These are phyloP conservation scores for Caracal caracal DNA, from an alignment of 2,113 vertebrate species.

Conservation along the genomic window DNA sequence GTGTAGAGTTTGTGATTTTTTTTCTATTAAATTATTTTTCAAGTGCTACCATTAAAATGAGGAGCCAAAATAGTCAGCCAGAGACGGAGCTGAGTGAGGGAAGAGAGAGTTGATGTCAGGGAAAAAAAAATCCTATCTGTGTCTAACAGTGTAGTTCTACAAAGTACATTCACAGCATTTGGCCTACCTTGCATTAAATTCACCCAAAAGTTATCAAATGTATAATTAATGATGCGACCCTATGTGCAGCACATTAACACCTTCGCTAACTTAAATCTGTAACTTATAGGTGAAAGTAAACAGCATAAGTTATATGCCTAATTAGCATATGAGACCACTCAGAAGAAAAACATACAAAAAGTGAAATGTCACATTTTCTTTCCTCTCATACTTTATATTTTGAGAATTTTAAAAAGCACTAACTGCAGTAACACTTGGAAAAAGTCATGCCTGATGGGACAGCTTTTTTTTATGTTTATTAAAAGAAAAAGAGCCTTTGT, in stretches of 20 bases:
- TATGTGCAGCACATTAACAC: not conserved
- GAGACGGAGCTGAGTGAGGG: not conserved
- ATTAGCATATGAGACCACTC: constrained; percentile 25
- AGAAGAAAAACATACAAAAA: constrained; percentile 21
- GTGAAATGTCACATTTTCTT: constrained; percentile 31
- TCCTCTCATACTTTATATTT: constrained; percentile 35
- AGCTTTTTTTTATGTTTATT: constrained; percentile 61
- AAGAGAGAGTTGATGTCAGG: not conserved
- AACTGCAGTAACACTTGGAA: constrained; percentile 51
- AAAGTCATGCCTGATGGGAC: constrained; percentile 53
- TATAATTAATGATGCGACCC: not conserved
- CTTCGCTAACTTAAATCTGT: not conserved
- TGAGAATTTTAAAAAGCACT: constrained; percentile 40
- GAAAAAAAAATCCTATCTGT: not conserved
- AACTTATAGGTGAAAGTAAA: constrained; percentile 17
- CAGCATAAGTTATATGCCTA: not conserved
- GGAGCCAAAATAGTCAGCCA: not conserved
- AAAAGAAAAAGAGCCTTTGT: constrained; percentile 72
- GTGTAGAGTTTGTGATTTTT: not conserved
- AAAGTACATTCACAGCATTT: not conserved
- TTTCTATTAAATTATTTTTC: constrained; percentile 21
- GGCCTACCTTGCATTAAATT: not conserved
- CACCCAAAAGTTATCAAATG: constrained; percentile 51
- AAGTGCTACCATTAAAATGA: not conserved
- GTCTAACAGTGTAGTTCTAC: not conserved